These are phyloP conservation scores for Calyptommatus sinebrachiatus DNA, from an alignment of 2,113 vertebrate genomes.

Conservation along the genomic window DNA sequence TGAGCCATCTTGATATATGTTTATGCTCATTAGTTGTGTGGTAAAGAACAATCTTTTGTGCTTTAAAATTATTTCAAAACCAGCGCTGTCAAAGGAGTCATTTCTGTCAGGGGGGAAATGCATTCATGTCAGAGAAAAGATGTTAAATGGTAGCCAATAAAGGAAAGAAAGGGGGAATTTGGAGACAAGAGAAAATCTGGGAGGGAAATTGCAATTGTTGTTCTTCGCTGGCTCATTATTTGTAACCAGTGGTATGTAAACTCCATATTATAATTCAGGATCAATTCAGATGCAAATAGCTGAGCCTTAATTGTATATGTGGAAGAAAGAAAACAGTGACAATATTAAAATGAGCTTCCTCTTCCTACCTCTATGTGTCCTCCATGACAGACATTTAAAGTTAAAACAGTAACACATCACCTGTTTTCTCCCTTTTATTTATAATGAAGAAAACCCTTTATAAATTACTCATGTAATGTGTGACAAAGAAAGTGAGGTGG, in stretches of 20 bases:
- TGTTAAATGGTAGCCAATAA: conserved; percentile 45
- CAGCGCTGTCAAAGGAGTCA: conserved; percentile 26
- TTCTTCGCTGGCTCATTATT: conserved; percentile 60
- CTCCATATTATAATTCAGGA: conserved; percentile 53
- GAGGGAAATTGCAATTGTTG: conserved; percentile 33
- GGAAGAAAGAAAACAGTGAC: conserved; percentile 57
- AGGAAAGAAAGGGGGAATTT: conserved; percentile 33
- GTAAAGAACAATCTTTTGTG: background rate
- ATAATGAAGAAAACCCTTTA: conserved; percentile 44
- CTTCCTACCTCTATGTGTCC: conserved; percentile 25
- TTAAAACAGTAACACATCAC: conserved; percentile 42
- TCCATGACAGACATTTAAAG: conserved; percentile 40
- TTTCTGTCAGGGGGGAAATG: conserved; percentile 43
- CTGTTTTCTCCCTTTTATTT: conserved; percentile 30
- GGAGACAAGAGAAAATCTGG: conserved; percentile 44
- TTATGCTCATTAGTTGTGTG: conserved; percentile 23
- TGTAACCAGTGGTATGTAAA: conserved; percentile 57
- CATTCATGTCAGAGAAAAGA: conserved; percentile 39
- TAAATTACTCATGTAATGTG: conserved; percentile 49
- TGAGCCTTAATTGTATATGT: conserved; percentile 60
- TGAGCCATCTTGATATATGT: conserved; percentile 8
- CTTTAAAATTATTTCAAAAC: conserved; percentile 33
- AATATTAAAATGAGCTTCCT: conserved; percentile 53
- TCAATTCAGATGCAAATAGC: conserved; percentile 71
- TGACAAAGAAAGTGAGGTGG: conserved; percentile 33